Evolutionary conservation across 2,113 vertebrate genomes (phyloP).

Genomic region (Pardalotus punctatus): DNA sequence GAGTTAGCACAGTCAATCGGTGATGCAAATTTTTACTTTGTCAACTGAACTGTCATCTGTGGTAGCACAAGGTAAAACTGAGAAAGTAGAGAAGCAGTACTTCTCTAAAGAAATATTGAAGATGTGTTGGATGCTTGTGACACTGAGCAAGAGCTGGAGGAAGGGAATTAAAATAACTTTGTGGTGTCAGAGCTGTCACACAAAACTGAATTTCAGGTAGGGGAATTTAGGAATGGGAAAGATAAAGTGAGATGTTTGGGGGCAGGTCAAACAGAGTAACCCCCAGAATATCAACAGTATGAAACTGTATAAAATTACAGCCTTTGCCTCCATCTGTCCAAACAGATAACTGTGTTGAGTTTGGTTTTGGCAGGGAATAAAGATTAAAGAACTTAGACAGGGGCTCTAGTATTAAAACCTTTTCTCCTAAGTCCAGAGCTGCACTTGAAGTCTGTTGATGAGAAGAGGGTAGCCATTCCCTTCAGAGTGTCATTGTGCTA

Average conservation of each 20-base stretch:
- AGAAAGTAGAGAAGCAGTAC: not conserved
- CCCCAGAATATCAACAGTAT: not conserved
- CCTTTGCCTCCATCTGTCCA: slow-evolving; percentile 20
- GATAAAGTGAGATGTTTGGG: not conserved
- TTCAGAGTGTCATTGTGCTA: not conserved
- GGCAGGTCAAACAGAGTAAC: not conserved
- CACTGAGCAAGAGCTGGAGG: not conserved
- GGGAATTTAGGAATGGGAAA: not conserved
- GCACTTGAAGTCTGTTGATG: not conserved
- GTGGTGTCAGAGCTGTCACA: not conserved
- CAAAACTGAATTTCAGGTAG: not conserved
- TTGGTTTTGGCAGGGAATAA: not conserved
- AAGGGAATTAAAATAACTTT: not conserved
- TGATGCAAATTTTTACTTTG: not conserved
- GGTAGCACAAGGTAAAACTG: not conserved
- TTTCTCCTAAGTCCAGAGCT: not conserved
- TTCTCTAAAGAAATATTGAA: not conserved
- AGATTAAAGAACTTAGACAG: not conserved
- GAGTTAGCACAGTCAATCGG: not conserved
- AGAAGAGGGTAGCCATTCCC: not conserved
- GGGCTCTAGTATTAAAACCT: not conserved
- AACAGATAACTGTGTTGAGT: not conserved
- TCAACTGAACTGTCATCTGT: not conserved
- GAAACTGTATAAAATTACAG: not conserved
- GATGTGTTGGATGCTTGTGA: not conserved